Conservation (phyloP, 2,888 invertebrate species). For the Lacanobia wlatinum region DNA sequence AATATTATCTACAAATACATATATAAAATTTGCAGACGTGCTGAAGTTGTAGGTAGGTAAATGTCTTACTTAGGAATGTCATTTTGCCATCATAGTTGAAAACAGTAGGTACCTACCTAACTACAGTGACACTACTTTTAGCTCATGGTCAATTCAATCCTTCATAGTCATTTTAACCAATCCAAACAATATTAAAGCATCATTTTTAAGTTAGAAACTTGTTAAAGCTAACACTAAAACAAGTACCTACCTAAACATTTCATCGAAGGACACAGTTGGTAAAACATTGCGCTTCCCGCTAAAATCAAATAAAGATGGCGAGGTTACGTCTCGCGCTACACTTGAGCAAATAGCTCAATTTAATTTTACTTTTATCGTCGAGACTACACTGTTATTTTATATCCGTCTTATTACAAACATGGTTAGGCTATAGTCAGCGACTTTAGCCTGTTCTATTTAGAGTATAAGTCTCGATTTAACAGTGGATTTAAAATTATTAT, state of each 20-base stretch:
- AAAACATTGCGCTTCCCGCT: conserved; percentile 31
- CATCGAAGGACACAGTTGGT: conserved; percentile 43
- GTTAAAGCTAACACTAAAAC: conserved; percentile 2
- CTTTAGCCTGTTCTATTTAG: not conserved
- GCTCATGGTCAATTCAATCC: not conserved
- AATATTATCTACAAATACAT: no score
- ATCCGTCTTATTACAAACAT: conserved; percentile 18
- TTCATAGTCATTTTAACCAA: not conserved
- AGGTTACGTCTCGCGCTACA: conserved; percentile 17
- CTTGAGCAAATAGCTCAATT: conserved; percentile 51
- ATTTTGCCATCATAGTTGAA: not conserved
- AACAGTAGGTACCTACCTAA: not conserved
- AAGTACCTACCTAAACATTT: conserved; percentile 16
- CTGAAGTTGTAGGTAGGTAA: no score
- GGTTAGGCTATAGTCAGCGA: not conserved
- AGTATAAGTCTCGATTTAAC: not conserved
- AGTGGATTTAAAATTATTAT: not conserved
- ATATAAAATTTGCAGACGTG: not conserved
- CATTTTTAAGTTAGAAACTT: not conserved
- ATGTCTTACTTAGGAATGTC: not conserved
- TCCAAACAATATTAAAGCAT: not conserved
- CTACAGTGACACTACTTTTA: not conserved
- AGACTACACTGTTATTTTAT: conserved; percentile 11
- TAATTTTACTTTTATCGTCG: conserved; percentile 26
- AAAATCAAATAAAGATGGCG: conserved; percentile 39